Percentiles rank a stretch among this genome's conserved stretches.
Evolutionary conservation across 2,888 invertebrate species (phyloP).

Genomic region (Hermaeophaga mercurialis): DNA sequence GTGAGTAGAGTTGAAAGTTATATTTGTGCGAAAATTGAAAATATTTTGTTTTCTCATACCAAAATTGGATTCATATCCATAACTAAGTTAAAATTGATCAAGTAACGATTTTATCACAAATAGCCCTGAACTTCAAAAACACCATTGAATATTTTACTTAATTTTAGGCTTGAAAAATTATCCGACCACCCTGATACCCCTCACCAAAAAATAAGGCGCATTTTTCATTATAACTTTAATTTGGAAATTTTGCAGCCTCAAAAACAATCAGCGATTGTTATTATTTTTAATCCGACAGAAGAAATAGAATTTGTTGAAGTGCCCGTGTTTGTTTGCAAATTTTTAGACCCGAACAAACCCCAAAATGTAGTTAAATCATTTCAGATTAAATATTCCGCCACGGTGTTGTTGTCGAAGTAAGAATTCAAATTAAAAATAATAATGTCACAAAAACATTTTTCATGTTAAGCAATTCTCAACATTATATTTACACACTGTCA

Average conservation of each 20-base stretch:
- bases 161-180: slow-evolving; percentile 36
- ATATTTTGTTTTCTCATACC: no score
- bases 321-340: slow-evolving; percentile 46
- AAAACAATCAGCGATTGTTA: slow-evolving; percentile 35
- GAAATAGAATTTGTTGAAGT: slow-evolving; percentile 44
- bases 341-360: slow-evolving; percentile 45
- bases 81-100: no score
- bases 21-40: no score
- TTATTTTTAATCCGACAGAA: slow-evolving; percentile 44
- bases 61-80: slow-evolving; percentile 17
- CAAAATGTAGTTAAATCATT: slow-evolving; percentile 45
- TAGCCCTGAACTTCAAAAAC: no score
- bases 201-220: neutral
- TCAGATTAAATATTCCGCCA: slow-evolving; percentile 46
- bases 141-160: no score
- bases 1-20: slow-evolving; percentile 28
- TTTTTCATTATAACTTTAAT: neutral
- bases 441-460: no score
- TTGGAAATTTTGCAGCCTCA: slow-evolving; percentile 32
- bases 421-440: no score
- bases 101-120: no score
- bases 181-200: neutral
- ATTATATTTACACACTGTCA: no score
- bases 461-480: no score
- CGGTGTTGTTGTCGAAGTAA: slow-evolving; percentile 49